phyloP scores from a whole-genome alignment of 2,888 invertebrate genomes.

The Pterostichus madidus region DNA sequence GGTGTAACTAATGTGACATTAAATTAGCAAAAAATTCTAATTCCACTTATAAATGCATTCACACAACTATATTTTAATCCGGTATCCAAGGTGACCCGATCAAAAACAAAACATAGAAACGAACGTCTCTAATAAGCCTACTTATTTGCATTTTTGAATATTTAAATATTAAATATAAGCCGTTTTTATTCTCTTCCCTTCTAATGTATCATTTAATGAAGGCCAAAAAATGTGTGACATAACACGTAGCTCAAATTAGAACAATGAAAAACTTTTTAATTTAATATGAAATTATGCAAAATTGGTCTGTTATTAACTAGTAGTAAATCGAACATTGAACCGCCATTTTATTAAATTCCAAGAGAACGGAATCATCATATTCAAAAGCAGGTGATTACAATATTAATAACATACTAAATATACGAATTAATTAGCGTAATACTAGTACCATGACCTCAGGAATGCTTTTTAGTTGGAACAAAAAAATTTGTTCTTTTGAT shows the following conservation, averaged over 20 bases:
- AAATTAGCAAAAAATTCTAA: constrained; percentile 3
- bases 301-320: background rate
- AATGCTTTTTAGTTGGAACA: background rate
- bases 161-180: constrained; percentile 3
- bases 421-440: too few relatives aligned
- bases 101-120: background rate
- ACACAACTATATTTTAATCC: background rate
- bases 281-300: constrained; percentile 2
- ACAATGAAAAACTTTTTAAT: background rate
- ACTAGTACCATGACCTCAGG: too few relatives aligned
- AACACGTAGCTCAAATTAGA: too few relatives aligned
- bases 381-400: background rate
- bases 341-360: background rate
- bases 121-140: background rate
- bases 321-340: background rate
- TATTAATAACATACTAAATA: background rate
- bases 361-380: background rate
- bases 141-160: constrained; percentile 12
- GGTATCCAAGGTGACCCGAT: constrained; percentile 5
- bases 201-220: background rate
- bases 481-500: constrained; percentile 8
- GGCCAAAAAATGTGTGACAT: background rate
- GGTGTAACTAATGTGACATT: constrained; percentile 33
- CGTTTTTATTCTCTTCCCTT: constrained; percentile 6
- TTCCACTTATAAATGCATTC: background rate